Percentiles rank a stretch among this genome's conserved stretches.
phyloP scores from a whole-genome alignment of 2,888 invertebrate genomes.

The Ophonus ardosiacus region DNA sequence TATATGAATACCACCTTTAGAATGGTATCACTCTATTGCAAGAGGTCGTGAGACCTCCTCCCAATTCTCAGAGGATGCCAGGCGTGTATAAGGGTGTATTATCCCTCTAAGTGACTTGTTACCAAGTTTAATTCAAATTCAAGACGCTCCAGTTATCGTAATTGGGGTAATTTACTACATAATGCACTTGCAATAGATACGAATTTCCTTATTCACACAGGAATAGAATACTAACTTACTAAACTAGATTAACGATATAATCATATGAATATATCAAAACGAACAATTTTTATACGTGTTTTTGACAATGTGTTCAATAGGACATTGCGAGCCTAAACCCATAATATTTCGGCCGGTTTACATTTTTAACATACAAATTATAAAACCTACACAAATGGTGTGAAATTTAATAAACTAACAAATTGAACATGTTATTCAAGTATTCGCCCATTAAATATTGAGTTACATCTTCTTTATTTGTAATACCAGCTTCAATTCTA shows the following conservation, averaged over 20 bases:
- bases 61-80: neutral
- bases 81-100: slow-evolving; percentile 41
- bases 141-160: neutral
- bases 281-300: too few relatives aligned
- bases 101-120: slow-evolving; percentile 58
- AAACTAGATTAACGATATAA: neutral
- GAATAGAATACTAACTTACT: neutral
- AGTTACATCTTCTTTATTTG: too few relatives aligned
- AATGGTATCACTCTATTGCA: neutral
- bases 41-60: neutral
- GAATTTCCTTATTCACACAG: neutral
- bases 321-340: too few relatives aligned
- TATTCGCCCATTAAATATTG: too few relatives aligned
- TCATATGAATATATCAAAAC: too few relatives aligned
- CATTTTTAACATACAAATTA: too few relatives aligned
- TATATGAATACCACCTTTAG: neutral
- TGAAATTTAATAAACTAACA: too few relatives aligned
- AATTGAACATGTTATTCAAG: too few relatives aligned
- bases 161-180: neutral
- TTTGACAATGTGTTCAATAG: too few relatives aligned
- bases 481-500: too few relatives aligned
- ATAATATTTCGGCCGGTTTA: too few relatives aligned
- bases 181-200: neutral
- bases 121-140: slow-evolving; percentile 52
- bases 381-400: too few relatives aligned